These are phyloP conservation scores for Megatriorchis doriae DNA, from an alignment of 2,113 vertebrate species.

Conservation along the genomic window DNA sequence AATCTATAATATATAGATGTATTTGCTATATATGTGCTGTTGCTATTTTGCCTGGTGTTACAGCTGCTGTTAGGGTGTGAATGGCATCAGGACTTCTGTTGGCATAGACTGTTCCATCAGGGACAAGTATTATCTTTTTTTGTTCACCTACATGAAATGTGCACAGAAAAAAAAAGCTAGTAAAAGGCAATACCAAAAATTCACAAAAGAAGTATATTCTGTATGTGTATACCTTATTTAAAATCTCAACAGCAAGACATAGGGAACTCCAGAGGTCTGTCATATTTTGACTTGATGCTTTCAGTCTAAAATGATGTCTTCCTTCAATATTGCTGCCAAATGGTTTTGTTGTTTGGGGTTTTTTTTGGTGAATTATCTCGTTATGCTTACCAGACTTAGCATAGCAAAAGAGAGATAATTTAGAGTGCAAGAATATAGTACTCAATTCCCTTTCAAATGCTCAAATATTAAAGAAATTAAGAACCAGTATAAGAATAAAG, in stretches of 20 bases:
- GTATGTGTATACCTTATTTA: neutral
- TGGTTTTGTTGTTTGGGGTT: neutral
- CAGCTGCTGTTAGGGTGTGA: neutral
- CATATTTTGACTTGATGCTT: neutral
- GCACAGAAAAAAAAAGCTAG: too few species aligned
- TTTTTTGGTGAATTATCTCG: neutral
- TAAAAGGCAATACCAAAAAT: neutral
- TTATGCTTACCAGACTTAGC: neutral
- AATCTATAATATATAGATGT: neutral
- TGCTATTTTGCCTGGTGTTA: neutral
- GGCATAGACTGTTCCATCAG: neutral
- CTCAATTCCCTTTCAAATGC: neutral
- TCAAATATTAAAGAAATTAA: neutral
- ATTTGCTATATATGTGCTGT: neutral
- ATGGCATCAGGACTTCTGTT: neutral
- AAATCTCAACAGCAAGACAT: neutral
- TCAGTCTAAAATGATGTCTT: neutral
- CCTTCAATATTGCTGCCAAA: neutral
- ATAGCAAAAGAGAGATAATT: neutral
- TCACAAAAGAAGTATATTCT: neutral
- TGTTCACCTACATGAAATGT: neutral
- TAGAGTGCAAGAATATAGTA: neutral
- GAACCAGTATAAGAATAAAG: neutral
- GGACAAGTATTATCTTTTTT: neutral
- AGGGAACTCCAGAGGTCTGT: neutral